Base-by-base conservation (phyloP, 2,113 vertebrate genomes). In the Morone saxatilis region DNA sequence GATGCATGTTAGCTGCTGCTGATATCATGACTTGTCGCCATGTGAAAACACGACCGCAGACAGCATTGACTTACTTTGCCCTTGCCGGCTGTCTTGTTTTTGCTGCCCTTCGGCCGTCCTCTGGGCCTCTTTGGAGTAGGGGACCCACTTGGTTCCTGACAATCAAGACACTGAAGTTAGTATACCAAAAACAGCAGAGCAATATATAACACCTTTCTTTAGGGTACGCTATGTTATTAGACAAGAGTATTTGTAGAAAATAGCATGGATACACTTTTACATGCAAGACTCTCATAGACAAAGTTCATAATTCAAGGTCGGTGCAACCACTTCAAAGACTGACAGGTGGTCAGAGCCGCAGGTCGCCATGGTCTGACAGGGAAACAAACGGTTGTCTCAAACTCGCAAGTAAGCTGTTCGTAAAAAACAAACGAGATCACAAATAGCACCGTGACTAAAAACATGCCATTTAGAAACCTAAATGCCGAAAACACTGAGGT, bases 91-190 rank as follows among this genome's bases (percentile, higher is more conserved):
- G 95, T 77, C 95, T 99, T 99, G 95, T 98, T 99, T 94, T 97
- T 99, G 95, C 97, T 99, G 86, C 98, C 98, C 96, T 98, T 98
- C 1, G 98, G 98, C 87, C 98, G 95, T 86, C 98, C 98, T 70
- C 97, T 96, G 89, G 97, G 95, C 96, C 97, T 97, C 96, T 99
- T 99, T 65, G 97, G 96, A 91, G 96, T 95, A 0, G 98, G 97
- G 77, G 97, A 97, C 75, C 97, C 98, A 0, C 97, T 98, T 80
- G 97, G 95, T 71, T 99, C 97, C 96, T 98, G 95, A 14, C 7
- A 66, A 78, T 70, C 13, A 36, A 75, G 3, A 83, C 11, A 20
- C 12, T 25, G 16, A 60, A 54, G 71, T 74, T 50, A 71, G 41
- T 41, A 9, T 7, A 12, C 13, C 1, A 5, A 31, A 31, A 31